A percentile compares a stretch with the other conserved stretches of the same genome.
phyloP scores from a whole-genome alignment of 2,113 vertebrate genomes.

The Plecotus auritus region DNA sequence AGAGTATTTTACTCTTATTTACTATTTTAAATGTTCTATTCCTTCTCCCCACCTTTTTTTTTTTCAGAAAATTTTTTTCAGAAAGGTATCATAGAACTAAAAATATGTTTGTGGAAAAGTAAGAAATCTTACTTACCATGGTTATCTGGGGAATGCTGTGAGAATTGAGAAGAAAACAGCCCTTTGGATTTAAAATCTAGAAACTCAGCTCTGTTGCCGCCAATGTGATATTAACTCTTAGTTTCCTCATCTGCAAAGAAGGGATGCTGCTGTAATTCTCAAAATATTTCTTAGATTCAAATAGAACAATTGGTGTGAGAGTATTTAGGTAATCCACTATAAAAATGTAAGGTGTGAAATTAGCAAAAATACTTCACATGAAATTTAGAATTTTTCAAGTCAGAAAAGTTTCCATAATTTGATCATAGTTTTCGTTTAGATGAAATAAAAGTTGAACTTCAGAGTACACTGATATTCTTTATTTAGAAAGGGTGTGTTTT shows the following conservation, averaged over 20 bases:
- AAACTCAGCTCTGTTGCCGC: background rate
- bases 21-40: background rate
- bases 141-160: background rate
- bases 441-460: constrained; percentile 32
- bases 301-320: background rate
- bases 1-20: background rate
- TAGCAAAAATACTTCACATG: background rate
- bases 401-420: background rate
- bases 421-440: background rate
- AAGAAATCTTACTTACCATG: background rate
- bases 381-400: background rate
- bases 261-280: background rate
- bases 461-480: constrained; percentile 4
- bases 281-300: background rate
- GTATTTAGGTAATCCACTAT: background rate
- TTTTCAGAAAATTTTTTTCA: background rate
- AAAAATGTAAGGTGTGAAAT: background rate
- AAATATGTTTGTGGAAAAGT: background rate
- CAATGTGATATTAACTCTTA: background rate
- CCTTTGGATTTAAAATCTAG: background rate
- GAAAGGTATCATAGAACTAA: background rate
- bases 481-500: constrained; percentile 6
- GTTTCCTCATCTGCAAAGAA: background rate
- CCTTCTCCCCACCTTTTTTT: background rate
- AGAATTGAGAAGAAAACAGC: background rate